phyloP scores from a whole-genome alignment of 2,113 vertebrate species.

The Xyliphius kryptos region DNA sequence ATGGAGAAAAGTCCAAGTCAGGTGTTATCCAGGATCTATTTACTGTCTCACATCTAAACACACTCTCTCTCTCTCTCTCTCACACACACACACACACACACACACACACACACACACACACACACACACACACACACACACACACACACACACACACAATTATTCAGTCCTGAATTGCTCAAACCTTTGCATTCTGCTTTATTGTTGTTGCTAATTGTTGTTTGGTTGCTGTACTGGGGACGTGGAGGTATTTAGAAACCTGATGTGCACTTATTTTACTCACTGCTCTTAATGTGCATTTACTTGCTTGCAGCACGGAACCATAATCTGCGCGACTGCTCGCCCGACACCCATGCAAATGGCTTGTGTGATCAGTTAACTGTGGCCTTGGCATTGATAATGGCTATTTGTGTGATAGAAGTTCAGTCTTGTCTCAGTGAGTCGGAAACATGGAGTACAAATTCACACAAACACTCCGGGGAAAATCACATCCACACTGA shows the following conservation, averaged over 20 bases:
- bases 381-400: slow-evolving; percentile 18
- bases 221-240: slow-evolving; percentile 9
- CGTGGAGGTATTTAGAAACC: slow-evolving; percentile 19
- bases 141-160: too few relatives aligned
- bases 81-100: too few relatives aligned
- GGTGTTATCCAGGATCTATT: too few relatives aligned
- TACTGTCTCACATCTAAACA: too few relatives aligned
- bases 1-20: too few relatives aligned
- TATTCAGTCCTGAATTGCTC: too few relatives aligned
- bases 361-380: not conserved
- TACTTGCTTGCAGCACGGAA: slow-evolving; percentile 22
- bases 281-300: not conserved
- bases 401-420: slow-evolving; percentile 19
- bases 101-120: too few relatives aligned
- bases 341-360: not conserved
- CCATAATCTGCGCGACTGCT: not conserved
- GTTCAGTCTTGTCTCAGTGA: not conserved
- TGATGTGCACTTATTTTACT: slow-evolving; percentile 13
- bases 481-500: not conserved
- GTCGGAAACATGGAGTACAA: not conserved
- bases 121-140: too few relatives aligned
- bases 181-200: too few relatives aligned
- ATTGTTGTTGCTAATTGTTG: not conserved
- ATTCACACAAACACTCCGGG: not conserved
- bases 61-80: too few relatives aligned